Conservation (phyloP, 2,888 invertebrate genomes). For the Cataglyphis altisquamis region DNA sequence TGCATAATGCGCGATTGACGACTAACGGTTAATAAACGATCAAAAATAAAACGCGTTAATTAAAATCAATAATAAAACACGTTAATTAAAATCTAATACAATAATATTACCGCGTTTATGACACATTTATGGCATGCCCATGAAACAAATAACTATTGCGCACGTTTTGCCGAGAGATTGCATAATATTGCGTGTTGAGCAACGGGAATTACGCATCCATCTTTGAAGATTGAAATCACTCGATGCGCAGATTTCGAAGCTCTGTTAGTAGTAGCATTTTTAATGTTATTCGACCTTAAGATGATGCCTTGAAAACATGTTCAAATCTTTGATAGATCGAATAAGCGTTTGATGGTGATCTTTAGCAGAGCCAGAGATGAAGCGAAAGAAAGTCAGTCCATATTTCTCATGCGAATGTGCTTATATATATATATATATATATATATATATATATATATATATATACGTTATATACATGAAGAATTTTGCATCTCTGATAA, state of each 20-base stretch:
- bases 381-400: constrained; percentile 54
- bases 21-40: constrained; percentile 24
- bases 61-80: constrained; percentile 9
- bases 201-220: constrained; percentile 6
- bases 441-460: too few species aligned
- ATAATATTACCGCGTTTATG: constrained; percentile 2
- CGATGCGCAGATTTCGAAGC: constrained; percentile 37
- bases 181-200: not conserved
- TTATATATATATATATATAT: not conserved
- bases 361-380: constrained; percentile 68
- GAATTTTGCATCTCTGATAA: not conserved
- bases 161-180: not conserved
- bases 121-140: not conserved
- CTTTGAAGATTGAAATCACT: constrained; percentile 43
- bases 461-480: not conserved
- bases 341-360: constrained; percentile 74
- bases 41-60: not conserved
- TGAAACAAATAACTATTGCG: constrained; percentile 25
- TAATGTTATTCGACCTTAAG: constrained; percentile 58
- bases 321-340: constrained; percentile 59
- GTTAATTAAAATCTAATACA: constrained; percentile 29
- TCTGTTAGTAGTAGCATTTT: constrained; percentile 51
- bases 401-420: constrained; percentile 33
- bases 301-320: constrained; percentile 52
- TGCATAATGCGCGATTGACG: not conserved